Evolutionary conservation across 2,888 invertebrate genomes (phyloP).

Genomic region (Mythimna vitellina): DNA sequence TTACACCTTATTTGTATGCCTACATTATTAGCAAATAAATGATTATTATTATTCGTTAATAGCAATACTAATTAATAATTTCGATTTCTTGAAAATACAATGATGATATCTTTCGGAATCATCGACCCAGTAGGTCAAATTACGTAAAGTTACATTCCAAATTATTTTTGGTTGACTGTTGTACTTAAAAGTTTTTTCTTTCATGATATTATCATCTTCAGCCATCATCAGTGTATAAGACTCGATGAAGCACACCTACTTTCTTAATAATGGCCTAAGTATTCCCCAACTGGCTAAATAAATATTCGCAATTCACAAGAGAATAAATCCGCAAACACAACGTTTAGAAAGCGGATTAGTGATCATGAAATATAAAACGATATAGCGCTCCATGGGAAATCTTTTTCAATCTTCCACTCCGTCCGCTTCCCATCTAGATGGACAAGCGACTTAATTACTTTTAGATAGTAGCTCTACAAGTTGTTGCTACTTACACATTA

Average conservation of each 20-base stretch:
- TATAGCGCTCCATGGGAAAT: slow-evolving; percentile 56
- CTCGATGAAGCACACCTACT: background rate
- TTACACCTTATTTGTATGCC: no score
- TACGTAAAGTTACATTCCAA: background rate
- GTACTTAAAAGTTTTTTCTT: background rate
- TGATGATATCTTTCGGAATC: background rate
- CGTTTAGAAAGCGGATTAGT: slow-evolving; percentile 46
- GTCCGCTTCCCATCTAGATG: slow-evolving; percentile 43
- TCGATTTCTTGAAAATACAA: slow-evolving; percentile 2
- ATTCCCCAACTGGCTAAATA: slow-evolving; percentile 8
- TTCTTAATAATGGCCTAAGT: background rate
- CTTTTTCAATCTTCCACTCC: slow-evolving; percentile 55
- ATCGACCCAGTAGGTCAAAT: background rate
- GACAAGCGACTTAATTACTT: slow-evolving; percentile 52
- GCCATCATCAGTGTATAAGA: background rate
- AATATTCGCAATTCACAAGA: slow-evolving; percentile 36
- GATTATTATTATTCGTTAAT: no score
- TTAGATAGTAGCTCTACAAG: slow-evolving; percentile 56
- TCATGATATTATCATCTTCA: no score
- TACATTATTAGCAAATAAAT: no score
- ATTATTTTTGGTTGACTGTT: background rate
- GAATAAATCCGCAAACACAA: slow-evolving; percentile 40
- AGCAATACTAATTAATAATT: slow-evolving; percentile 27
- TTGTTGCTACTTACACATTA: slow-evolving; percentile 43
- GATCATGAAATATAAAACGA: slow-evolving; percentile 39